Percentiles rank a stretch among this genome's conserved stretches.
These are phyloP conservation scores for Poeciliopsis occidentalis DNA, from an alignment of 2,113 vertebrate genomes.

Conservation along the genomic window DNA sequence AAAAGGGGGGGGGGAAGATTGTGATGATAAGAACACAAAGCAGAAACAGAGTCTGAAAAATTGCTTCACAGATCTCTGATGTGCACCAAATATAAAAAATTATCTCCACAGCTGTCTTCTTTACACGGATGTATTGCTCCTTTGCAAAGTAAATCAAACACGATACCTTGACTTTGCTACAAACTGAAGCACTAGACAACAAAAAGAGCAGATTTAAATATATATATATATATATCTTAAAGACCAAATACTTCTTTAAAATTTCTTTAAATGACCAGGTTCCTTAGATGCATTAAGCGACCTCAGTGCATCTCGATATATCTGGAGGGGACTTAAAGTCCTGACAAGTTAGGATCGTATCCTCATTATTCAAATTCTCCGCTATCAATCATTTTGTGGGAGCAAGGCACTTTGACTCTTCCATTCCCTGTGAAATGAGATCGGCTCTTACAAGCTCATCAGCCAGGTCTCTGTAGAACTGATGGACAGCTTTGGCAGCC, in stretches of 20 bases:
- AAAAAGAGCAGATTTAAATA: slow-evolving; percentile 32
- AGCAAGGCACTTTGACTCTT: slow-evolving; percentile 7
- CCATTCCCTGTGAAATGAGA: slow-evolving; percentile 8
- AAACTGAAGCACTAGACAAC: slow-evolving; percentile 44
- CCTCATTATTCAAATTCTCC: slow-evolving; percentile 9
- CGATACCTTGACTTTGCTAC: slow-evolving; percentile 27
- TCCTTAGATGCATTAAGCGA: not conserved
- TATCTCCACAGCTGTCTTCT: not conserved
- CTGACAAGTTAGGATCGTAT: not conserved
- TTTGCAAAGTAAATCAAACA: slow-evolving; percentile 28
- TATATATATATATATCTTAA: no score
- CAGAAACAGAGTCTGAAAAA: not conserved
- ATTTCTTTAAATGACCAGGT: not conserved
- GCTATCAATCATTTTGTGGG: slow-evolving; percentile 14
- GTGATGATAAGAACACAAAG: not conserved
- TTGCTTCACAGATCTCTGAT: slow-evolving; percentile 14
- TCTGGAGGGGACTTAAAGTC: not conserved
- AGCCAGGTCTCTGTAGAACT: slow-evolving; percentile 90
- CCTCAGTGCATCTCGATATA: not conserved
- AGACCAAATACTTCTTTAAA: not conserved
- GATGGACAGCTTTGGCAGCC: slow-evolving; percentile 84
- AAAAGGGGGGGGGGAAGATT: slow-evolving; percentile 4
- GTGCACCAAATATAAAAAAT: not conserved
- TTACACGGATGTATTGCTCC: not conserved
- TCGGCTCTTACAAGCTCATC: slow-evolving; percentile 87